Base-by-base conservation (phyloP, 2,888 invertebrate species). In the Heliconius charithonia region DNA sequence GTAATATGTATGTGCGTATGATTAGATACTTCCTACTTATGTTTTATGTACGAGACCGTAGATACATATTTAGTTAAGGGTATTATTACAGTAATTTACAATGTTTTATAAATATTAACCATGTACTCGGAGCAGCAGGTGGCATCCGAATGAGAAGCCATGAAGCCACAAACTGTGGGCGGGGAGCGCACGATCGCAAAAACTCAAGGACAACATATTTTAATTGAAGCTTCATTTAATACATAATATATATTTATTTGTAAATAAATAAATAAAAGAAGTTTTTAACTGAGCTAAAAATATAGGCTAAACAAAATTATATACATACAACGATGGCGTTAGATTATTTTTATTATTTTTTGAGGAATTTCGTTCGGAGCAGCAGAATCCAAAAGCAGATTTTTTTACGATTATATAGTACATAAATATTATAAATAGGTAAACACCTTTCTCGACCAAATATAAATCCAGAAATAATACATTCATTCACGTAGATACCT, bases 101-200 rank as follows among this genome's bases (percentile, higher is more conserved):
- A 79, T 81, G 79, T 82, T 81, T 81, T 80, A 82, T 82, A 79
- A 83, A 83, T 83, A 83, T 81, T 75, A 80, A 82, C 80, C 72
- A 77, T 76, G 75, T 78, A 82, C 77, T 80, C 67, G 77, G 67
- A 75, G 74, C 80, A 76, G 83, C 86, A 86, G 85, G 78, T 86
- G 86, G 86, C 69, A 81, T 79, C 72, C 85, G 86, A 84, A 81
- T 85, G 86, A 85, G 86, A 86, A 85, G 82, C 77, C 82, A 82
- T 82, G 82, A 84, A 84, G 83, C 83, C 84, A 72, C 82, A 85
- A 84, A 82, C 83, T 81, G 79, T 81, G 83, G 84, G 82, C 83
- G 84, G 82, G 77, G 80, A 77, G 79, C 76, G 81, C 76, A 77
- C 76, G 77, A 79, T 76, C 70, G 78, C 37, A 73, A 79, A 45